Evolutionary conservation across 2,888 invertebrate species (phyloP).

Genomic region (Phlogophora meticulosa): DNA sequence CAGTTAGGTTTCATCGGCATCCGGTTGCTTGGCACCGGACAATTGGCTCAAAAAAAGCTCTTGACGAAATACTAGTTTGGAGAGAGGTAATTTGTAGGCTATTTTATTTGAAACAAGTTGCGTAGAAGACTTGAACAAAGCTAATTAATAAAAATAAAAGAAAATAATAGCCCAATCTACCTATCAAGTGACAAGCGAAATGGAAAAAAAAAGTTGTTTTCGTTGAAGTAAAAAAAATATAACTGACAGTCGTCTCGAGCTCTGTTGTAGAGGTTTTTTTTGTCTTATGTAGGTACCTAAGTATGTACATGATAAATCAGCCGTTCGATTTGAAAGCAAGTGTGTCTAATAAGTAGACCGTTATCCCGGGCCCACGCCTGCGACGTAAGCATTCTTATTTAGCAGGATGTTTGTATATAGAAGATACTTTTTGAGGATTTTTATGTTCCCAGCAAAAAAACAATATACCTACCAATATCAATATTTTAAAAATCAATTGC

Average conservation of each 20-base stretch:
- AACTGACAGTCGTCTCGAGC: slow-evolving; percentile 70
- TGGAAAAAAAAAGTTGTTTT: slow-evolving; percentile 61
- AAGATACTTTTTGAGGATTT: slow-evolving; percentile 1
- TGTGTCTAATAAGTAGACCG: slow-evolving; percentile 81
- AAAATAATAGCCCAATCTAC: slow-evolving; percentile 48
- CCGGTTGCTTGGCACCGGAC: slow-evolving; percentile 37
- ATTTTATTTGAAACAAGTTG: slow-evolving; percentile 41
- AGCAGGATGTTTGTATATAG: slow-evolving; percentile 52
- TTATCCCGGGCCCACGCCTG: slow-evolving; percentile 79
- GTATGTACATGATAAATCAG: slow-evolving; percentile 76
- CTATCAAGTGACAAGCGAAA: slow-evolving; percentile 58
- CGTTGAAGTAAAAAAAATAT: slow-evolving; percentile 61
- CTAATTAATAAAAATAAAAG: slow-evolving; percentile 57
- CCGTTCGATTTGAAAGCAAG: slow-evolving; percentile 73
- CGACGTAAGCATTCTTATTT: slow-evolving; percentile 80
- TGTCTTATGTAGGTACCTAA: slow-evolving; percentile 62
- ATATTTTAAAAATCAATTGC: too few species aligned
- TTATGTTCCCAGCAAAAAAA: not conserved
- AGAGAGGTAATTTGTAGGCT: slow-evolving; percentile 33
- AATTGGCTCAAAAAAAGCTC: slow-evolving; percentile 38
- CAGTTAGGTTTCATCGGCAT: slow-evolving; percentile 52
- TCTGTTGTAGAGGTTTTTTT: slow-evolving; percentile 57
- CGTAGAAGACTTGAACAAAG: slow-evolving; percentile 42
- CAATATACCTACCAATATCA: not conserved
- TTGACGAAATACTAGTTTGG: slow-evolving; percentile 29